Evolutionary conservation across 2,888 invertebrate species (phyloP), one percentile per base, ranked within the genome.

Genomic region (Itoplectis maculator): DNA sequence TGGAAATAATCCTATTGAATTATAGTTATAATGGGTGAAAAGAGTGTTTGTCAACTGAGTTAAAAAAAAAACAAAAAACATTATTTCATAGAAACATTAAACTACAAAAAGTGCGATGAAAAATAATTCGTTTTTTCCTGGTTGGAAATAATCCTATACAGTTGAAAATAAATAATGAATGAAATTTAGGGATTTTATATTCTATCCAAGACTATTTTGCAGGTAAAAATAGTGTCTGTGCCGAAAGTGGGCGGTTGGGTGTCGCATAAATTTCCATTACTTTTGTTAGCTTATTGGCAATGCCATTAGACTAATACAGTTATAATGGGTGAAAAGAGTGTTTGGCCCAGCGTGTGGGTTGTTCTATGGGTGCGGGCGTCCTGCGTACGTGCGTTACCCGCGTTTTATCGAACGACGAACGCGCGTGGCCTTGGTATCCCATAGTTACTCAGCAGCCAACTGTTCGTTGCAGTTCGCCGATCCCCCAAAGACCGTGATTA

Each of bases 371-470:
- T 47, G 42, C 65, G 51, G 54, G 37, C 23, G 35, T 23, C 63
- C 35, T 63, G 69, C 47, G 40, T 70, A 49, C 35, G 49, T 51
- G 61, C 61, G 61, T 61, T 61, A 40, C 75, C 40, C 42, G 59
- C 77, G 77, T 83, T 86, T 87, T 89, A 90, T 90, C 89, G 88
- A 89, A 84, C 88, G 87, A 83, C 70, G 82, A 86, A 83, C 70
- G 82, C 86, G 70, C 18, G 69, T 73, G 89, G 86, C 89, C 90
- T 90, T 90, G 90, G 90, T 90, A 54, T 89, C 88, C 88, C 88
- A 83, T 89, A 87, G 90, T 90, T 89, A 90, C 88, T 89, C 89
- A 89, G 89, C 90, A 89, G 89, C 87, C 89, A 88, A 89, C 89
- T 88, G 54, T 40, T 54, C 54, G 54, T 54, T 23, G 23, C 23